Base-by-base conservation (phyloP, 2,797 vertebrate species). In the Craterocephalus amniculus region DNA sequence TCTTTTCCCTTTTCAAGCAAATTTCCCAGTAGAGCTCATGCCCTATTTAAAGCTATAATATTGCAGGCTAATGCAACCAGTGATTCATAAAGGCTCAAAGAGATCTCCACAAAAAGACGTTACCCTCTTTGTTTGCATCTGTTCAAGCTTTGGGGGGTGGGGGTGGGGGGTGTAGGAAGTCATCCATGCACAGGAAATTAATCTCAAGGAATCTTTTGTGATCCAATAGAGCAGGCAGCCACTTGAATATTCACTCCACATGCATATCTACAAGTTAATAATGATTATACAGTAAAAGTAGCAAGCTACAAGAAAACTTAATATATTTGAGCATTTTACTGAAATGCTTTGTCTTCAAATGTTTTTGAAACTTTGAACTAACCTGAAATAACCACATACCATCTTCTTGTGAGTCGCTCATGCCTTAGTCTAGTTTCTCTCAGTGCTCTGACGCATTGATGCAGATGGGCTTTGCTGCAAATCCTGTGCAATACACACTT, bases 21-120 rank as follows among this genome's bases (percentile, higher is more conserved):
- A 70, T 68, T 63, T 87, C 84, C 86, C 85, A 63, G 67, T 51
- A 79, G 81, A 84, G 73, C 72, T 57, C 38, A 61, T 90, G 81
- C 56, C 81, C 81, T 78, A 86, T 83, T 87, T 86, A 77, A 88
- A 86, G 76, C 71, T 65, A 78, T 67, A 84, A 80, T 80, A 88
- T 87, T 75, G 65, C 67, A 78, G 74, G 70, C 67, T 77, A 84
- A 85, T 81, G 75, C 66, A 83, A 77, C 68, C 55, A 80, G 67
- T 68, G 63, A 76, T 83, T 83, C 71, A 63, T 52, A 60, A 31
- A 45, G 29, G 52, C 68, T 84, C 60, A 80, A 70, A 67, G 24
- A 84, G 63, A 70, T 63, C 61, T 58, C 48, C 56, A 75, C 71
- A 78, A 82, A 82, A 49, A 71, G 66, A 66, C 5, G 32, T 45